Conservation (phyloP, 2,888 invertebrate species). For the Abrostola tripartita region DNA sequence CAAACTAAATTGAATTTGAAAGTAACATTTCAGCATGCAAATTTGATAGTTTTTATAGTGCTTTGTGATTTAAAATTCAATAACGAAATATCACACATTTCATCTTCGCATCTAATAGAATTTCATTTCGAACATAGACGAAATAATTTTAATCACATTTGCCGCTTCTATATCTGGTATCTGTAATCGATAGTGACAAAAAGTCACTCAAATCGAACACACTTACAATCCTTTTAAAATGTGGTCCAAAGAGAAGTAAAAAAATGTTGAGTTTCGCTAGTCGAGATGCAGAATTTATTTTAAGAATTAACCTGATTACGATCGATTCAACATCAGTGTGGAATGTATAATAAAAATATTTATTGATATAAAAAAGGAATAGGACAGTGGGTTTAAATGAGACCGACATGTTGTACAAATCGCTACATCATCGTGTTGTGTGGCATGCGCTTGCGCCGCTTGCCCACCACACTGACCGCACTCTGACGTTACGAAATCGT, state of each 20-base stretch:
- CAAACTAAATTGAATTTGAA: conserved; percentile 38
- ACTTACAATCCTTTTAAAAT: conserved; percentile 36
- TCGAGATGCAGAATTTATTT: conserved; percentile 51
- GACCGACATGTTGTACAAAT: conserved; percentile 69
- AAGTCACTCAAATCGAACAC: conserved; percentile 49
- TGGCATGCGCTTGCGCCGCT: conserved; percentile 60
- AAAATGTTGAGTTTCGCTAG: conserved; percentile 40
- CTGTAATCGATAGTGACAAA: conserved; percentile 48
- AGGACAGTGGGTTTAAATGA: conserved; percentile 69
- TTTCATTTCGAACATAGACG: conserved; percentile 32
- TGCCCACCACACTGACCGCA: conserved; percentile 70
- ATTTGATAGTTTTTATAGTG: conserved; percentile 33
- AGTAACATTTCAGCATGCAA: conserved; percentile 32
- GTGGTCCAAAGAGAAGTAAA: conserved; percentile 22
- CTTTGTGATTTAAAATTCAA: conserved; percentile 37
- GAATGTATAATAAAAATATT: conserved; percentile 77
- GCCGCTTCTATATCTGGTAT: conserved; percentile 18
- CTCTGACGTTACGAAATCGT: conserved; percentile 68
- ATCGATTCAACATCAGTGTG: conserved; percentile 64
- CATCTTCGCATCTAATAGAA: conserved; percentile 36
- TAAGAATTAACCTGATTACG: conserved; percentile 70
- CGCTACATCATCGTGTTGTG: conserved; percentile 77
- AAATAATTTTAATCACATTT: conserved; percentile 40
- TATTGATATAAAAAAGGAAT: conserved; percentile 75
- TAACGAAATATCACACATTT: conserved; percentile 42